phyloP scores from a whole-genome alignment of 2,797 vertebrate genomes.

The Pseudocheirus occidentalis region DNA sequence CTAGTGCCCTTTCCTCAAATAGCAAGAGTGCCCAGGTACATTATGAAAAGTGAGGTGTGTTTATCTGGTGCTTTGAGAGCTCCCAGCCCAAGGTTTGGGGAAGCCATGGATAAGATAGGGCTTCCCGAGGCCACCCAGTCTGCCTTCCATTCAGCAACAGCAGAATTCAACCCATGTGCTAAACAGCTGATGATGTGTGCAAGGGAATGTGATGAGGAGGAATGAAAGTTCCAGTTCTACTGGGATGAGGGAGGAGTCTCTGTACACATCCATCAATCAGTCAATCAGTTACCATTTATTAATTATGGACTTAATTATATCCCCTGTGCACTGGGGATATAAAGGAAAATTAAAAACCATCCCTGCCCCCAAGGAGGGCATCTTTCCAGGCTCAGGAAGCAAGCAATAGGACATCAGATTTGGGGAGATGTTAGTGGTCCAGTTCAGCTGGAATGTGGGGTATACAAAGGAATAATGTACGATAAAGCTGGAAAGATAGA shows the following conservation, averaged over 20 bases:
- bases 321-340: background rate
- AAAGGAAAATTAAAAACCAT: no score
- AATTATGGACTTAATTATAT: background rate
- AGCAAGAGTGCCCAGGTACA: no score
- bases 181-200: background rate
- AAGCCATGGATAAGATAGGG: background rate
- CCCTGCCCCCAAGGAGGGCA: background rate
- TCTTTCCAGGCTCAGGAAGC: background rate
- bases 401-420: background rate
- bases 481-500: background rate
- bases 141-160: background rate
- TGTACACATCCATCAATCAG: background rate
- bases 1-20: background rate
- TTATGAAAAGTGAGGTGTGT: background rate
- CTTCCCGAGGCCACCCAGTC: background rate
- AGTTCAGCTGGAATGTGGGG: background rate
- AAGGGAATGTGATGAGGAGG: background rate
- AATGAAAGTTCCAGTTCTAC: background rate
- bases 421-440: background rate
- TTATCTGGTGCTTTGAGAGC: no score
- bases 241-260: background rate
- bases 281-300: background rate
- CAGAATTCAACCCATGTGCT: background rate
- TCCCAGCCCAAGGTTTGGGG: background rate
- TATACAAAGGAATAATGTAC: background rate